Conservation (phyloP, 2,113 vertebrate species). For the Pampusana beccarii region DNA sequence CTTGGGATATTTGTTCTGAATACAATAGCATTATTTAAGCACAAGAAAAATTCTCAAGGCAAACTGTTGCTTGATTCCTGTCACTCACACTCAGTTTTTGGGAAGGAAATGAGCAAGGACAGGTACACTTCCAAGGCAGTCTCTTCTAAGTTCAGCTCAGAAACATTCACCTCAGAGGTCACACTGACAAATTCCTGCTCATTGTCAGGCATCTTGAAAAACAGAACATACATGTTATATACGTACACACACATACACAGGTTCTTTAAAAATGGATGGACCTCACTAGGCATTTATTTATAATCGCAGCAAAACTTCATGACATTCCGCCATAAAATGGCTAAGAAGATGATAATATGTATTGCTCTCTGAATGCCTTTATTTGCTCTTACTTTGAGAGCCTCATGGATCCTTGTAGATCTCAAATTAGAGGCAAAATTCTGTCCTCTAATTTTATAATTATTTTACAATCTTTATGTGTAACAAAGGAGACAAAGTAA, state of each 20-base stretch:
- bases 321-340: neutral
- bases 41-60: neutral
- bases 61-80: neutral
- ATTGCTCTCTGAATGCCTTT: neutral
- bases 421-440: neutral
- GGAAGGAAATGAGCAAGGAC: rapidly evolving
- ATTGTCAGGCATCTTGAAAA: neutral
- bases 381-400: neutral
- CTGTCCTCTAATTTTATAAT: neutral
- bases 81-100: neutral
- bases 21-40: neutral
- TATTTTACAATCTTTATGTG: neutral
- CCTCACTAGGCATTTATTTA: neutral
- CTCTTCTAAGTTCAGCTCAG: neutral
- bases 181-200: neutral
- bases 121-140: neutral
- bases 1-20: neutral
- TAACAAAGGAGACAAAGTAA: neutral
- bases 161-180: neutral
- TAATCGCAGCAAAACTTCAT: neutral
- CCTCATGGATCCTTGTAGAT: neutral
- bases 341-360: neutral
- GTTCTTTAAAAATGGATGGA: neutral
- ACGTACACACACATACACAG: rapidly evolving
- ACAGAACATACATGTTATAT: neutral